These are phyloP conservation scores for Ploceus nigricollis DNA, from an alignment of 2,113 vertebrate species.

Conservation along the genomic window DNA sequence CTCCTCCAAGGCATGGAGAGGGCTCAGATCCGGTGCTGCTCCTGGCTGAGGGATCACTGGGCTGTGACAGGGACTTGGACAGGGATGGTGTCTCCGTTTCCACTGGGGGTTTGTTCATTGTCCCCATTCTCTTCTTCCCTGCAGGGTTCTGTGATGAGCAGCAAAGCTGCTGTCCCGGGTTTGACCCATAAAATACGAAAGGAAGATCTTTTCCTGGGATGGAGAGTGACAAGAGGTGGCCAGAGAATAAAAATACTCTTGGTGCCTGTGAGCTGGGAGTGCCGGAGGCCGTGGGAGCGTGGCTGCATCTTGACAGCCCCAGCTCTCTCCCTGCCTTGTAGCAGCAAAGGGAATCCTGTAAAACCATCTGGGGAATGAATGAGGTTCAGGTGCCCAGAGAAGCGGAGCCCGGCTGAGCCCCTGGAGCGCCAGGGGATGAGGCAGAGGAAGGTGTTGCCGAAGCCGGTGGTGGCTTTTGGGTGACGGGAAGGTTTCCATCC, in stretches of 20 bases:
- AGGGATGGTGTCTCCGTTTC: accelerated
- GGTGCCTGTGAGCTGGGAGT: background rate
- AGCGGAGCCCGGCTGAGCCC: background rate
- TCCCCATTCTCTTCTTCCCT: too few relatives aligned
- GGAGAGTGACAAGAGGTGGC: background rate
- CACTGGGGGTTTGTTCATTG: background rate
- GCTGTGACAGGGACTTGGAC: accelerated
- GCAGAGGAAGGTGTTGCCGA: background rate
- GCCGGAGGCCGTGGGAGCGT: accelerated
- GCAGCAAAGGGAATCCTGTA: background rate
- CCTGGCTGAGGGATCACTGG: background rate
- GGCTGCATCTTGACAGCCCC: background rate
- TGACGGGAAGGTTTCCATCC: background rate
- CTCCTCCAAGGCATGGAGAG: background rate
- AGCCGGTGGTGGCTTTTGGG: background rate
- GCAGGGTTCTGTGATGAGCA: background rate
- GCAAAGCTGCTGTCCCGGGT: background rate
- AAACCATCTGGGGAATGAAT: background rate
- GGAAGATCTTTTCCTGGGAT: background rate
- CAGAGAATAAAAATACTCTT: background rate
- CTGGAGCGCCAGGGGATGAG: background rate
- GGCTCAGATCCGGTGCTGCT: background rate
- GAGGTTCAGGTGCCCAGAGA: background rate
- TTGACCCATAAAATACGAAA: background rate
- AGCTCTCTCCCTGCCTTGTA: background rate